phyloP scores from a whole-genome alignment of 2,113 vertebrate genomes.

The Pituophis catenifer region DNA sequence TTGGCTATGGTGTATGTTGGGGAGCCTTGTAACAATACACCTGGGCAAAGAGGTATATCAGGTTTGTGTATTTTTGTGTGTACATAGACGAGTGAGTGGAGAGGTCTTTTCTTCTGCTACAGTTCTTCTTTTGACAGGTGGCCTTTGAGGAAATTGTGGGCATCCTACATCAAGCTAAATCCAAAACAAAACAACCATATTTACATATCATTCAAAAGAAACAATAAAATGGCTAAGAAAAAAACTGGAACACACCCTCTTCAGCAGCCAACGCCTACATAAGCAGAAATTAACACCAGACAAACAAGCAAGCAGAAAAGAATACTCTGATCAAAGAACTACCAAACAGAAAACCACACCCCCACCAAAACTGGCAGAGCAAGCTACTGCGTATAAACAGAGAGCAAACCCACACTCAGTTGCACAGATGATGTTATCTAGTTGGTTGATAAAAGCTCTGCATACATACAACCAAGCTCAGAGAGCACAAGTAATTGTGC shows the following conservation, averaged over 20 bases:
- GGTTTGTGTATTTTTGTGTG: neutral
- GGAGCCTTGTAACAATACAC: neutral
- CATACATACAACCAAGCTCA: neutral
- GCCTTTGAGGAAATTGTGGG: neutral
- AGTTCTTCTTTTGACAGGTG: neutral
- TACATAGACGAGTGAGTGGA: neutral
- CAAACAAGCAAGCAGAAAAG: neutral
- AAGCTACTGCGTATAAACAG: no score
- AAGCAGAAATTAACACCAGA: neutral
- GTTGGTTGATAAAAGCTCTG: neutral
- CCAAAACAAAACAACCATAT: neutral
- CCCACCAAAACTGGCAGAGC: neutral
- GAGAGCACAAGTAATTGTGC: neutral
- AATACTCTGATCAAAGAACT: neutral
- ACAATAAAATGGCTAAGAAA: neutral
- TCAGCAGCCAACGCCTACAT: neutral
- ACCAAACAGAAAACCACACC: neutral
- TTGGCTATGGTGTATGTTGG: neutral
- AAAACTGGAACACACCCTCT: neutral
- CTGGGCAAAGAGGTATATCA: neutral
- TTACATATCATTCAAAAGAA: neutral
- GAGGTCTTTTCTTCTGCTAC: neutral
- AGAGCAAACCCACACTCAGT: no score
- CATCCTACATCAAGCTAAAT: neutral
- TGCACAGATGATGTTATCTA: neutral